These are phyloP conservation scores for Indicator maculatus DNA, from an alignment of 2,113 vertebrate genomes.

Conservation along the genomic window DNA sequence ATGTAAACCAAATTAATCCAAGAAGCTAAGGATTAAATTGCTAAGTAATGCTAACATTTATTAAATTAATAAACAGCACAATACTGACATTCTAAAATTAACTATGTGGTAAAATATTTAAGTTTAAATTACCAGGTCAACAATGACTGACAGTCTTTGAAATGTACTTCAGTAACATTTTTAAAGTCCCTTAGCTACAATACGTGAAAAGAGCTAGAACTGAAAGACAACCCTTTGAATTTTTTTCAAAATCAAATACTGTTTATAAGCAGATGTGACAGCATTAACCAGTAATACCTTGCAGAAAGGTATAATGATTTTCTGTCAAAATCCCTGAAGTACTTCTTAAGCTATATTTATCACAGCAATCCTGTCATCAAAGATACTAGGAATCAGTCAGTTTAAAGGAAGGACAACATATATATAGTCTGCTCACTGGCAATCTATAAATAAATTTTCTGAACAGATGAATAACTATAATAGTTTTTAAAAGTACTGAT, in stretches of 20 bases:
- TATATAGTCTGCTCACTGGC: neutral
- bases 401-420: neutral
- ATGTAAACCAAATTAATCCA: neutral
- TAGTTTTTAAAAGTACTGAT: neutral
- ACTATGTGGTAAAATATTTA: neutral
- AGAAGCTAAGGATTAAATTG: neutral
- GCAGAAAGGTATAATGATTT: neutral
- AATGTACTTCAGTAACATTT: neutral
- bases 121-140: neutral
- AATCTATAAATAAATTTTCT: neutral
- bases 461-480: neutral
- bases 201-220: neutral
- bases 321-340: neutral
- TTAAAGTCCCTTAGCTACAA: neutral
- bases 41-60: neutral
- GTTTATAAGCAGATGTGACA: neutral
- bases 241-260: neutral
- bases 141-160: neutral
- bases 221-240: neutral
- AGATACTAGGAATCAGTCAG: neutral
- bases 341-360: neutral
- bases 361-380: neutral
- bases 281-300: neutral
- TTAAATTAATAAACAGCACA: neutral
- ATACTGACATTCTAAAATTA: neutral